These are phyloP conservation scores for Falcaria lacertinaria DNA, from an alignment of 2,888 invertebrate species.

Conservation along the genomic window DNA sequence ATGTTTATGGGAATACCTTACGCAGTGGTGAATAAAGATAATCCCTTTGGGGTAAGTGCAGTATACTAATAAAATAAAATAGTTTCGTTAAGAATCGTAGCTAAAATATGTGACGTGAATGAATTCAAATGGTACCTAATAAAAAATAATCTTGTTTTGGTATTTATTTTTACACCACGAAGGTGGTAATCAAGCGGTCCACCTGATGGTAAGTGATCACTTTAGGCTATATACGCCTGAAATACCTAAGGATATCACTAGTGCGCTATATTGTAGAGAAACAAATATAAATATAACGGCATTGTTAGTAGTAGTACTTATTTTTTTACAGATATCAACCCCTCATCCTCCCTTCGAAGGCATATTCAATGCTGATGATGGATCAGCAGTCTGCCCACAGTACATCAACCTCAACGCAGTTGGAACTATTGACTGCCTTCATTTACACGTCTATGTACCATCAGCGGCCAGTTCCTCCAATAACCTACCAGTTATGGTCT, in stretches of 20 bases:
- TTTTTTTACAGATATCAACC: slow-evolving; percentile 18
- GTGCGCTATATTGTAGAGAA: too few species aligned
- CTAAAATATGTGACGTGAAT: too few species aligned
- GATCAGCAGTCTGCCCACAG: slow-evolving; percentile 21
- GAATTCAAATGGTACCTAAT: too few species aligned
- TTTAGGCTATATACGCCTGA: too few species aligned
- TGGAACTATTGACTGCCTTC: slow-evolving; percentile 76
- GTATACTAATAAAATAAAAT: too few species aligned
- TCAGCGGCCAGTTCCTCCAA: slow-evolving; percentile 23
- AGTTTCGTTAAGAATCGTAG: too few species aligned
- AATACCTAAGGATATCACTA: too few species aligned
- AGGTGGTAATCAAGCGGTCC: too few species aligned
- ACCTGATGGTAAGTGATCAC: too few species aligned
- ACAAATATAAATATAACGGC: too few species aligned
- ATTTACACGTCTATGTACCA: slow-evolving; percentile 81
- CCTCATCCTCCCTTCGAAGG: slow-evolving; percentile 22
- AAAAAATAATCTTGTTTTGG: too few species aligned
- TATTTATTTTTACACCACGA: too few species aligned
- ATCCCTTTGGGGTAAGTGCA: slow-evolving; percentile 42
- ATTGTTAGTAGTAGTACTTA: not conserved
- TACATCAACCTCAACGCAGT: slow-evolving; percentile 21
- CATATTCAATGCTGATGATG: slow-evolving; percentile 25
- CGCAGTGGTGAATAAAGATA: slow-evolving; percentile 29
- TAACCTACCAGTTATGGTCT: slow-evolving; percentile 43
- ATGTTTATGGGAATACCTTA: slow-evolving; percentile 47